Base-by-base conservation (phyloP, 2,888 invertebrate genomes). In the Leptinotarsa tumamoca region DNA sequence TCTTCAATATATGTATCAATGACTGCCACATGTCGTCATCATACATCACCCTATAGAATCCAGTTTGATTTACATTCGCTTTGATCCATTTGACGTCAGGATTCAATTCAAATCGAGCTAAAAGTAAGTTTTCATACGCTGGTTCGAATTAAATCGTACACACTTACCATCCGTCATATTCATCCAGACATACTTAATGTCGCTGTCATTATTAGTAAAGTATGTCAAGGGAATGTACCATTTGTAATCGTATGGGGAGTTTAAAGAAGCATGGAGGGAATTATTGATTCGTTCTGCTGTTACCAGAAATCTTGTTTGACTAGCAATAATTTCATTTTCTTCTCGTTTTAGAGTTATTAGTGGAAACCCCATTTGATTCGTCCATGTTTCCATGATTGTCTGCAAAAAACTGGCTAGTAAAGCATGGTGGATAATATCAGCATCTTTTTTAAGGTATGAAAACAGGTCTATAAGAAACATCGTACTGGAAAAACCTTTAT, bases 171-270 rank as follows among this genome's bases (percentile, higher is more conserved):
- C 93, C 2, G 93, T 93, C 88, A 94, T 92, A 80, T 95, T 95
- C 94, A 95, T 94, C 95, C 95, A 95, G 49, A 94, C 91, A 51
- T 92, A 90, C 84, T 87, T 90, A 56, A 91, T 87, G 69, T 91
- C 90, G 66, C 91, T 89, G 5, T 91, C 90, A 0, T 92, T 92
- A 71, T 93, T 93, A 4, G 94, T 93, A 76, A 92, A 92, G 87
- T 93, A 96, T 4, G 94, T 95, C 69, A 96, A 90, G 0, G 95
- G 95, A 78, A 96, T 92, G 80, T 93, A 93, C 95, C 95, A 96
- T 82, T 92, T 93, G 85, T 92, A 92, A 78, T 90, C 89, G 80
- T 90, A 90, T 71, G 90, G 90, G 7, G 91, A 90, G 82, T 90
- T 89, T 23, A 89, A 87, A 73, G 86, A 83, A 21, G 80, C 79